phyloP scores from a whole-genome alignment of 2,797 vertebrate species.

The Cossypha caffra region DNA sequence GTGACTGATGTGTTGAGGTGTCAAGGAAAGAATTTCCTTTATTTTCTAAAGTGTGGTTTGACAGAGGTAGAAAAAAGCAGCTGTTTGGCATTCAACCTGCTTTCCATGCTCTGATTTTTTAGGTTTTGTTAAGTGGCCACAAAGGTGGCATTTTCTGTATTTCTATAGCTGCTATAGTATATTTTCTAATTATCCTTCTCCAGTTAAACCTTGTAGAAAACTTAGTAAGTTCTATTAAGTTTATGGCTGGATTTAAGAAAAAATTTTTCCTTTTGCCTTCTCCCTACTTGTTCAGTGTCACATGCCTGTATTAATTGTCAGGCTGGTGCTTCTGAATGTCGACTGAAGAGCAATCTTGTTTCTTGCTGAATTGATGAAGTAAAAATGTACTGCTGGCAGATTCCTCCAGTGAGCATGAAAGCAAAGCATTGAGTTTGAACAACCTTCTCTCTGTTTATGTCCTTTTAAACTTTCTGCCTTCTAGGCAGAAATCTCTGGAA shows the following conservation, averaged over 20 bases:
- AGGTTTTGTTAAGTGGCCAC: neutral
- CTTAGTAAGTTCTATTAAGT: neutral
- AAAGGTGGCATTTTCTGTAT: neutral
- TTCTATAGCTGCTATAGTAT: neutral
- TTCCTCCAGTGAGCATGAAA: slow-evolving; percentile 40
- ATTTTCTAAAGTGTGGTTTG: neutral
- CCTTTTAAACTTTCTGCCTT: slow-evolving; percentile 36
- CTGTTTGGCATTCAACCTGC: neutral
- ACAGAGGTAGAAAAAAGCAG: neutral
- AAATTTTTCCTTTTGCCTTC: neutral
- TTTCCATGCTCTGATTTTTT: neutral
- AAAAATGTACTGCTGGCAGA: slow-evolving; percentile 74
- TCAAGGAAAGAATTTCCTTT: neutral
- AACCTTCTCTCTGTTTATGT: slow-evolving; percentile 41
- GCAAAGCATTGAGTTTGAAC: slow-evolving; percentile 33
- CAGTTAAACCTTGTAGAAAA: neutral
- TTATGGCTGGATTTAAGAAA: neutral
- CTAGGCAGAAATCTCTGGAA: neutral
- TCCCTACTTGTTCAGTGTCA: neutral
- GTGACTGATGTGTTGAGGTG: neutral
- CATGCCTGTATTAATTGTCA: slow-evolving; percentile 22
- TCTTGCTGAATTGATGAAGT: slow-evolving; percentile 63
- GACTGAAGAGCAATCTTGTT: slow-evolving; percentile 36
- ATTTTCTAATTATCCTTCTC: neutral
- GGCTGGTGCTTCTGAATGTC: slow-evolving; percentile 32